Percentiles rank a stretch among this genome's conserved stretches.
These are phyloP conservation scores for Leucophenga montana DNA, from an alignment of 2,888 invertebrate genomes.

Conservation along the genomic window DNA sequence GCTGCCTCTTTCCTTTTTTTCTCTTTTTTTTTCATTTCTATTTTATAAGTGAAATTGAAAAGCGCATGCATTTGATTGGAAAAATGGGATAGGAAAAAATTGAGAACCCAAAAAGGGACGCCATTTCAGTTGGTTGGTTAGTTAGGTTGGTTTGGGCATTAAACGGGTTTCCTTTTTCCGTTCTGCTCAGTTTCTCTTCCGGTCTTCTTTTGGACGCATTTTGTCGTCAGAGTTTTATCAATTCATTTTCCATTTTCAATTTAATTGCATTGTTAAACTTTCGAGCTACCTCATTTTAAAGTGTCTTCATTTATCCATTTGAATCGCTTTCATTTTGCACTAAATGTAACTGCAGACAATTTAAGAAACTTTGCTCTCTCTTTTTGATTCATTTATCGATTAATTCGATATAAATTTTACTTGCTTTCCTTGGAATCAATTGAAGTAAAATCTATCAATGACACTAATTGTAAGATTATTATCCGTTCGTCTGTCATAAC, in stretches of 20 bases:
- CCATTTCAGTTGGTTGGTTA: not conserved
- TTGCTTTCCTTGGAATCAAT: conserved; percentile 35
- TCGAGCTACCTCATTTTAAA: not conserved
- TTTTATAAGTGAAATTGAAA: conserved; percentile 16
- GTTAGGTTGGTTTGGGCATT: conserved; percentile 5
- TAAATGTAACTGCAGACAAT: not conserved
- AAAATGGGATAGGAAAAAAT: conserved; percentile 5
- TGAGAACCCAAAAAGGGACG: not conserved
- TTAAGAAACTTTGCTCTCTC: conserved; percentile 19
- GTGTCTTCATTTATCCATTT: not conserved
- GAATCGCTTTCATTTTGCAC: not conserved
- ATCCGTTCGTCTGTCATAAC: conserved; percentile 38
- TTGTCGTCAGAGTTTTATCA: not conserved
- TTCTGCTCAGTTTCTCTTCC: conserved; percentile 5
- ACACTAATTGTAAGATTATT: conserved; percentile 61
- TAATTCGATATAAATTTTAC: not conserved
- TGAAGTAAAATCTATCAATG: conserved; percentile 46
- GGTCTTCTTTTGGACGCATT: not conserved
- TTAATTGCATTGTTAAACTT: conserved; percentile 42
- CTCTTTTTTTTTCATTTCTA: conserved; percentile 22
- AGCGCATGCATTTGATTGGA: conserved; percentile 23
- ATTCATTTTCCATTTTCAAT: conserved; percentile 41
- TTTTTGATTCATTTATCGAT: conserved; percentile 7
- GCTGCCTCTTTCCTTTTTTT: conserved; percentile 29
- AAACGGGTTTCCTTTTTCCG: conserved; percentile 15